Evolutionary conservation across 1,140 invertebrate species (phyloP).

Genomic region (Drosophila arawakana): DNA sequence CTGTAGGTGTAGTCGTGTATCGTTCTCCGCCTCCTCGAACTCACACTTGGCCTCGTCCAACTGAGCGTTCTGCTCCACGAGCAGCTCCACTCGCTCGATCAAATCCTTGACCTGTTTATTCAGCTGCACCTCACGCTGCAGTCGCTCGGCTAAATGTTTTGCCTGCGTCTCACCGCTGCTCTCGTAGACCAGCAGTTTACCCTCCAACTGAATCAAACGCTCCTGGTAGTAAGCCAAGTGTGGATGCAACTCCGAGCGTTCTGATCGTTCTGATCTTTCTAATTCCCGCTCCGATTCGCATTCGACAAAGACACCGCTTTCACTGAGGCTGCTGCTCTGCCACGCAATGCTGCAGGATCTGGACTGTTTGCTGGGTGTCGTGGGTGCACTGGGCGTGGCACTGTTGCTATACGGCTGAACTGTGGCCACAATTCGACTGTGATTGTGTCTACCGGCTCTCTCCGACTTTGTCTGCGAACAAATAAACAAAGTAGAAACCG

Average conservation of each 20-base stretch:
- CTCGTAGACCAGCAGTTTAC: slow-evolving; percentile 87
- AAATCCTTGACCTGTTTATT: slow-evolving; percentile 86
- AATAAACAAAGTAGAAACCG: neutral
- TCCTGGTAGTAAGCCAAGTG: slow-evolving; percentile 87
- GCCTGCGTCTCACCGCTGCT: slow-evolving; percentile 86
- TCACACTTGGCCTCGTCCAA: slow-evolving; percentile 89
- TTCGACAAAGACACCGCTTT: slow-evolving; percentile 88
- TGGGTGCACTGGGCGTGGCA: slow-evolving; percentile 61
- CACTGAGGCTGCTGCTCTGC: slow-evolving; percentile 85
- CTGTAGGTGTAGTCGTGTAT: slow-evolving; percentile 88
- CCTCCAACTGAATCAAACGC: slow-evolving; percentile 86
- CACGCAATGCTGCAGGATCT: slow-evolving; percentile 47
- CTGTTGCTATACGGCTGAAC: slow-evolving; percentile 81
- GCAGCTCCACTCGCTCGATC: slow-evolving; percentile 85
- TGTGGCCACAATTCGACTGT: slow-evolving; percentile 78
- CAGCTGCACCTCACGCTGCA: slow-evolving; percentile 86
- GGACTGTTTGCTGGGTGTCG: slow-evolving; percentile 62
- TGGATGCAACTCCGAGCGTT: slow-evolving; percentile 84
- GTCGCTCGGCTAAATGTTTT: slow-evolving; percentile 86
- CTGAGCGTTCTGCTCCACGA: slow-evolving; percentile 86
- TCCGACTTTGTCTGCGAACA: slow-evolving; percentile 39
- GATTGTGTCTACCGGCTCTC: slow-evolving; percentile 28
- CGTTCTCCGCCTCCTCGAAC: slow-evolving; percentile 89
- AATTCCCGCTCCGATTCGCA: slow-evolving; percentile 85
- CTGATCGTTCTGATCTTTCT: slow-evolving; percentile 72